Evolutionary conservation across 2,113 vertebrate species (phyloP), one percentile per base, ranked within the genome.

Genomic region (Platysteira castanea): DNA sequence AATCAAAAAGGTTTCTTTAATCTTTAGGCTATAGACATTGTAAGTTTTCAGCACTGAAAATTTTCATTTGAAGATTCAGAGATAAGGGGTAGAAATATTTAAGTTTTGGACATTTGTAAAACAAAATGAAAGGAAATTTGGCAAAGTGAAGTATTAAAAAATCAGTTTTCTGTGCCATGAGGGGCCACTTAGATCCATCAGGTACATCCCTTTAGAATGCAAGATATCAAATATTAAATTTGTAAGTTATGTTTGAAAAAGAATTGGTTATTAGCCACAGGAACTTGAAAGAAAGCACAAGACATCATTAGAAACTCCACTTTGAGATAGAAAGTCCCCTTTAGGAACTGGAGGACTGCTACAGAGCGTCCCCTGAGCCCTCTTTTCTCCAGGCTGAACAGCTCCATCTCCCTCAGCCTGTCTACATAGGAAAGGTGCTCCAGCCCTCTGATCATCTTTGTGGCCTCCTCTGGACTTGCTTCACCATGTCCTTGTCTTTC

Each of bases 401-500:
- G n/a, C n/a, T n/a, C 14, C 11, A 53, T 10, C 19, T 46, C 9
- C 11, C 11, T 53, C 0, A 0, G 11, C 39, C 20, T n/a, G 28
- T n/a, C n/a, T 41, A n/a, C n/a, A n/a, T 0, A 52, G 15, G 6
- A 46, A 16, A 59, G 15, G 12, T n/a, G 6, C 3, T 52, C 19
- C 33, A 59, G 39, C 20, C 46, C 44, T 59, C 33, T 21, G 15
- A 30, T n/a, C 37, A 46, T 17, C 69, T 39, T 24, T 28, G 44
- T 28, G 59, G 12, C 5, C 33, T 30, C 6, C 28, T 60, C 23
- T 30, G 46, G 15, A 13, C 37, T 59, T 14, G 5, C 3, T 59
- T 30, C 60, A 46, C 21, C 28, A 52, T 9, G 7, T 17, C 46
- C 33, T 30, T 14, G 6, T 50, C 18, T 33, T 67, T 44, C 10